Evolutionary conservation across 2,888 invertebrate species (phyloP).

Genomic region (Sepiola atlantica): DNA sequence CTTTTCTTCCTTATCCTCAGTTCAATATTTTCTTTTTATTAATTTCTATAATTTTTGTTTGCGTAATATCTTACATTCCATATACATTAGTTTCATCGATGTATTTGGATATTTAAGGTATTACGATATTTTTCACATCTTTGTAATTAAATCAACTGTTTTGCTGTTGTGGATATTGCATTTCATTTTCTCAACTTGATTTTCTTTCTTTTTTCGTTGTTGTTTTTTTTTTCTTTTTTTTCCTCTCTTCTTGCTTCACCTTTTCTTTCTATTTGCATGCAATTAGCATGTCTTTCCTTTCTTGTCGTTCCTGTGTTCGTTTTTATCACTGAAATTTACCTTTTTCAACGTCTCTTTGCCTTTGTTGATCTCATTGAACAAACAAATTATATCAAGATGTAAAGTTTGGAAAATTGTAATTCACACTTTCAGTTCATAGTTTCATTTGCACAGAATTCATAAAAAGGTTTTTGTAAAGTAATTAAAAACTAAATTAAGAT

Average conservation of each 20-base stretch:
- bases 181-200: background rate
- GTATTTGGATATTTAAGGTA: background rate
- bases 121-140: background rate
- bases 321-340: background rate
- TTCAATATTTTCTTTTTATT: background rate
- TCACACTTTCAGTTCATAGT: background rate
- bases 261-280: background rate
- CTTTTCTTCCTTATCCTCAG: background rate
- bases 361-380: background rate
- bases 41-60: background rate
- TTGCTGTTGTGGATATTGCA: conserved; percentile 34
- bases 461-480: background rate
- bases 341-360: background rate
- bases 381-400: background rate
- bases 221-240: background rate
- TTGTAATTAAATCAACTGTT: background rate
- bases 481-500: background rate
- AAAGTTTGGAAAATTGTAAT: background rate
- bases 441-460: background rate
- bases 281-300: background rate
- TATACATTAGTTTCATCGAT: background rate
- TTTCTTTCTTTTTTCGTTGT: no score
- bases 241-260: background rate
- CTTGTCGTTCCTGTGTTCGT: background rate
- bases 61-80: background rate